Conservation (phyloP, 92 coral and sea anemone species). For the Plumapathes pennacea region DNA sequence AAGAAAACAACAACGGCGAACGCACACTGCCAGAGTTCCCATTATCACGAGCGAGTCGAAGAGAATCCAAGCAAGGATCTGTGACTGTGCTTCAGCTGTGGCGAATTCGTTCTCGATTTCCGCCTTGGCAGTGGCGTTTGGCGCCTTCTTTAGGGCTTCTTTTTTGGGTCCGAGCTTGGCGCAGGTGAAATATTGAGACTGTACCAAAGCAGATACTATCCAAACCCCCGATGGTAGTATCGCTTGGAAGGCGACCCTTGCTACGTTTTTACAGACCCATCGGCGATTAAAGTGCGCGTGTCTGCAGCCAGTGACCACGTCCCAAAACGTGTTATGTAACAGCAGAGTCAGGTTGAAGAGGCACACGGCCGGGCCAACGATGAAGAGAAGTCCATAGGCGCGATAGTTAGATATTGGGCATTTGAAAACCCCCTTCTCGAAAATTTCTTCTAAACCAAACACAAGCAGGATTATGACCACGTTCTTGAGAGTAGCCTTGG, state of each 20-base stretch:
- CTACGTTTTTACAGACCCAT: slow-evolving; percentile 69
- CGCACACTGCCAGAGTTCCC: slow-evolving; percentile 38
- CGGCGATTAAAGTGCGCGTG: slow-evolving; percentile 51
- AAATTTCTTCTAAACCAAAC: slow-evolving; percentile 6
- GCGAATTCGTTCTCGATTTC: slow-evolving; percentile 53
- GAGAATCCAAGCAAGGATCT: slow-evolving; percentile 54
- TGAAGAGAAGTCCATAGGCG: slow-evolving; percentile 57
- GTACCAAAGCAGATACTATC: slow-evolving; percentile 78
- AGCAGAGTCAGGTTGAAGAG: slow-evolving; percentile 52
- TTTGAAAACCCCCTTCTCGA: slow-evolving; percentile 12
- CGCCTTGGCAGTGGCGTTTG: slow-evolving; percentile 33
- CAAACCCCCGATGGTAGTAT: slow-evolving; percentile 57
- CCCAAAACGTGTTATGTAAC: slow-evolving; percentile 61
- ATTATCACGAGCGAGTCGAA: slow-evolving; percentile 45
- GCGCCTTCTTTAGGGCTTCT: slow-evolving; percentile 44
- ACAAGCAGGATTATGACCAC: slow-evolving; percentile 3
- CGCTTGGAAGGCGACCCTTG: slow-evolving; percentile 36
- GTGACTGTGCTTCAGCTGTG: slow-evolving; percentile 57
- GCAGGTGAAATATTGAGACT: slow-evolving; percentile 64
- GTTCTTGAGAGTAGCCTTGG: slow-evolving; percentile 26
- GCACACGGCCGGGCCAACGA: slow-evolving; percentile 56
- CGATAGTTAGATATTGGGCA: slow-evolving; percentile 56
- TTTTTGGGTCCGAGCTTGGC: slow-evolving; percentile 57
- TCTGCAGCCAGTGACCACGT: slow-evolving; percentile 56
- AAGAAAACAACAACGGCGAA: slow-evolving; percentile 68